These are phyloP conservation scores for Subanguina moxae DNA, from an alignment of 1,140 invertebrate genomes.

Conservation along the genomic window DNA sequence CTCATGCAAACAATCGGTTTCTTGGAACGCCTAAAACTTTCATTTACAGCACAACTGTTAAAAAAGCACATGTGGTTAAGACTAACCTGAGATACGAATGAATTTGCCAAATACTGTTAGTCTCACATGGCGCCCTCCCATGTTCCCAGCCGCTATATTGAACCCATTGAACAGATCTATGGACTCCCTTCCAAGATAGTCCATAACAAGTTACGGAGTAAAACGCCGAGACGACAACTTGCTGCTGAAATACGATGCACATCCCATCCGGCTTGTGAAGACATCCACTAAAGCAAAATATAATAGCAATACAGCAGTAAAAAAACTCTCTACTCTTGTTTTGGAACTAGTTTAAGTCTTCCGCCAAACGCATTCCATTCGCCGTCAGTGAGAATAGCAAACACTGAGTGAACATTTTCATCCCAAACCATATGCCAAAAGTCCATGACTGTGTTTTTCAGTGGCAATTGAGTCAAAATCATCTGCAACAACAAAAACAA, in stretches of 20 bases:
- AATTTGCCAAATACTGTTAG: background rate
- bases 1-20: slow-evolving; percentile 1
- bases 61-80: too few species aligned
- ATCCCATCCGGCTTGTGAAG: background rate
- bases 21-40: slow-evolving; percentile 2
- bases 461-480: background rate
- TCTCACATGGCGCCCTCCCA: background rate
- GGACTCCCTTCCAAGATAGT: background rate
- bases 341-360: background rate
- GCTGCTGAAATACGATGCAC: slow-evolving; percentile 3
- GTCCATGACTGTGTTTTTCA: background rate
- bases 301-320: background rate
- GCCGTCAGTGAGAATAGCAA: background rate
- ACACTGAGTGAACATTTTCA: background rate
- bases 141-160: slow-evolving; percentile 1
- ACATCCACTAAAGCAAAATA: slow-evolving; percentile 1
- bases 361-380: background rate
- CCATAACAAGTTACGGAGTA: background rate
- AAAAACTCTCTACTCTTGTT: background rate
- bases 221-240: background rate
- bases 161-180: slow-evolving; percentile 5
- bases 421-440: slow-evolving; percentile 6
- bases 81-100: background rate
- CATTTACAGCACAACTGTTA: too few species aligned
- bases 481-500: background rate